A percentile compares a stretch with the other conserved stretches of the same genome.
Conservation (phyloP, 2,113 vertebrate genomes). For the Apteryx mantelli region DNA sequence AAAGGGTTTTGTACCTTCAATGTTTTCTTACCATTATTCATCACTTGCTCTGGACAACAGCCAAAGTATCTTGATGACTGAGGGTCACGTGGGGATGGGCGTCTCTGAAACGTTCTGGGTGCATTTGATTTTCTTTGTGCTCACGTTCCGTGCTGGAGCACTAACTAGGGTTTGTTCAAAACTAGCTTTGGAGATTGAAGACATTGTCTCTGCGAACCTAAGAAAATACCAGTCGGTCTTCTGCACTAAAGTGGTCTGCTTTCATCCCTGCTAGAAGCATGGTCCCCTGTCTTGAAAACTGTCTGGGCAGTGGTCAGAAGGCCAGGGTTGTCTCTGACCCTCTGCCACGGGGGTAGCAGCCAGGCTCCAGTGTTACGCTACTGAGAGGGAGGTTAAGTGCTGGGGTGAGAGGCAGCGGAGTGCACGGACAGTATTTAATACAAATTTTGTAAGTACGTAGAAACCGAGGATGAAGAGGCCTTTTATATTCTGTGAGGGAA, state of each 20-base stretch:
- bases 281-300: background rate
- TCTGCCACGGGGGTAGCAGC: background rate
- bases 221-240: background rate
- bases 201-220: background rate
- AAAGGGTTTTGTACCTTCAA: constrained; percentile 11
- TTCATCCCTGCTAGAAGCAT: background rate
- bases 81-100: background rate
- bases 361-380: background rate
- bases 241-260: background rate
- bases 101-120: background rate
- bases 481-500: background rate
- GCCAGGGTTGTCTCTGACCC: background rate
- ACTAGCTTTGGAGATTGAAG: background rate
- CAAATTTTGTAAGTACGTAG: background rate
- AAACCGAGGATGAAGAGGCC: background rate
- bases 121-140: background rate
- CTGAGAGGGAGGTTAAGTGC: background rate
- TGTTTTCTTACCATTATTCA: constrained; percentile 3
- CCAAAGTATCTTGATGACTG: constrained; percentile 14
- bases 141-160: background rate
- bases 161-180: background rate
- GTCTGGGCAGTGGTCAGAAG: background rate
- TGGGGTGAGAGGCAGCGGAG: background rate
- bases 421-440: background rate
- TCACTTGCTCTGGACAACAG: constrained; percentile 37